Evolutionary conservation across 2,888 invertebrate species (phyloP).

Genomic region (Lepidonotus clava): DNA sequence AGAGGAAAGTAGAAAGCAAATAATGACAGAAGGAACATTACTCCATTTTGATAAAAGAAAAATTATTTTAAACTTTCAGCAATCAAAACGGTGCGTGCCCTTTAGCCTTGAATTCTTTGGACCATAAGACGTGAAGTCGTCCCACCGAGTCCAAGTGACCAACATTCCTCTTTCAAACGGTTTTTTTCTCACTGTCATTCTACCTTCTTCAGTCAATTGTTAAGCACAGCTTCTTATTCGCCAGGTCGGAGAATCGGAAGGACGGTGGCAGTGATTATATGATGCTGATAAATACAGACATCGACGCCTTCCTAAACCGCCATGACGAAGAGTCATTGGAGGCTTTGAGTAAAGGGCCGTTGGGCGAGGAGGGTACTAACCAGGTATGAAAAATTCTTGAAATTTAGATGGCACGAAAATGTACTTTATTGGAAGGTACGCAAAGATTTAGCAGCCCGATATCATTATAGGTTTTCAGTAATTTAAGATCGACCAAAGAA

Average conservation of each 20-base stretch:
- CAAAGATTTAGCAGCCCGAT: too few relatives aligned
- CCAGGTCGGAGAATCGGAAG: conserved; percentile 16
- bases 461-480: too few relatives aligned
- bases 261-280: conserved; percentile 33
- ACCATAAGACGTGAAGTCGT: neutral
- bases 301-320: conserved; percentile 57
- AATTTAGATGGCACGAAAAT: too few relatives aligned
- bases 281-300: conserved; percentile 54
- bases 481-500: too few relatives aligned
- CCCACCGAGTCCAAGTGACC: neutral
- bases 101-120: too few relatives aligned
- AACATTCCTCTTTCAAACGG: too few relatives aligned
- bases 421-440: too few relatives aligned
- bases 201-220: neutral
- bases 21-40: too few relatives aligned
- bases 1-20: too few relatives aligned
- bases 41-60: too few relatives aligned
- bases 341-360: neutral
- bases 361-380: neutral
- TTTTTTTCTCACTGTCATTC: neutral
- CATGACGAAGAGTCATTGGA: conserved; percentile 30
- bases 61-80: too few relatives aligned
- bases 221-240: neutral
- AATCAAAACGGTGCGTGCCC: too few relatives aligned
- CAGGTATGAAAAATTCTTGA: neutral